Evolutionary conservation across 2,888 invertebrate species (phyloP), one percentile per base, ranked within the genome.

Genomic region (Drosophila fungiperda): DNA sequence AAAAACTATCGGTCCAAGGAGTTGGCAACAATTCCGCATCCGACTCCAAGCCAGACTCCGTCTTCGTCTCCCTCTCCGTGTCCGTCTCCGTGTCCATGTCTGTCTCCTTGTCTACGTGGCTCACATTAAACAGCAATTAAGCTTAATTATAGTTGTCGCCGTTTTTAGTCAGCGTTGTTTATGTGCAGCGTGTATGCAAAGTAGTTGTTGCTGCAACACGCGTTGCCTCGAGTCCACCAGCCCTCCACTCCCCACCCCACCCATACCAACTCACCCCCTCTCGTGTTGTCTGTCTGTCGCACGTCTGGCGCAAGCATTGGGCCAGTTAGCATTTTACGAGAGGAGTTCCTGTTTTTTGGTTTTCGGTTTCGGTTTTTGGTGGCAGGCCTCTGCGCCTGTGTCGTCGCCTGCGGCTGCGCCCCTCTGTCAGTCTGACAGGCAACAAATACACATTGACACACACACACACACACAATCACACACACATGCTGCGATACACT

Each of bases 141-240:
- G 87, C 89, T 87, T 89, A 87, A 87, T 87, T 87, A 87, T 89
- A 89, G 83, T 89, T 87, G 87, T 86, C 83, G 87, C 84, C 86
- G 89, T 83, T 87, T 87, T 88, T 87, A 83, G 84, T 70, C 88
- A 83, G 76, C 73, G 80, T 84, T 89, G 83, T 80, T 87, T 83
- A 76, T 82, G 84, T 83, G 80, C 85, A 69, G 68, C 69, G 61
- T 87, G 87, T 87, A 89, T 87, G 87, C 89, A 89, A 87, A 87
- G 72, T 76, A 87, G 89, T 70, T 73, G 89, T 70, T 73, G 76
- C 67, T 73, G 73, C 70, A 65, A 81, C 78, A 76, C 70, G 68
- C 76, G 72, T 67, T 61, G 53, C 68, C 59, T 26, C 15, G 45
- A 23, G 45, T 52, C 29, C 15, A 3, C 26, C 26, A 26, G 26